phyloP scores from a whole-genome alignment of 2,888 invertebrate genomes.

The Agrochola litura region DNA sequence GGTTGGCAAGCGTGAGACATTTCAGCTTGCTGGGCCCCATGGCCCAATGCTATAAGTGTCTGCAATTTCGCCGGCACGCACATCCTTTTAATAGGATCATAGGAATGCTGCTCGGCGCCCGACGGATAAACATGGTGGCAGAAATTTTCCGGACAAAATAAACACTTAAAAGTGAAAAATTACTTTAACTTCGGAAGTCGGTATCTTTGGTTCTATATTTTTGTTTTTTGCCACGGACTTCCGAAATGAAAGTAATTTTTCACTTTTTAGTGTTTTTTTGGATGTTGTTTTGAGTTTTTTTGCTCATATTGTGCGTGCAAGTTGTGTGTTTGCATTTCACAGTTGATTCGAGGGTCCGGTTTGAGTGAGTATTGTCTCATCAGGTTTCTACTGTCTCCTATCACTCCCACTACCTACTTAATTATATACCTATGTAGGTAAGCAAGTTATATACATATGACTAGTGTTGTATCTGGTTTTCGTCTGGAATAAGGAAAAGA shows the following conservation, averaged over 20 bases:
- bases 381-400: background rate
- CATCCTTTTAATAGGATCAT: constrained; percentile 12
- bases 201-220: too few relatives aligned
- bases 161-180: too few relatives aligned
- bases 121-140: background rate
- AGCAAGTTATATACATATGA: background rate
- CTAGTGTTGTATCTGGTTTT: background rate
- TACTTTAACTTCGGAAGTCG: too few relatives aligned
- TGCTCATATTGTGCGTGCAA: too few relatives aligned
- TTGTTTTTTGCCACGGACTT: too few relatives aligned
- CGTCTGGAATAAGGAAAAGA: background rate
- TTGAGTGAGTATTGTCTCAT: background rate
- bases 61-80: constrained; percentile 5
- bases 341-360: background rate
- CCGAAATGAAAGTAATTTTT: too few relatives aligned
- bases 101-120: constrained; percentile 28
- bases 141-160: constrained; percentile 22
- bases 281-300: background rate
- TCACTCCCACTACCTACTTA: background rate
- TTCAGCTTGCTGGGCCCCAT: background rate
- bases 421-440: background rate
- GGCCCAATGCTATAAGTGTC: background rate
- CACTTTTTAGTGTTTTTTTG: too few relatives aligned
- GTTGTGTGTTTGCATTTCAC: background rate
- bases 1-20: background rate